These are phyloP conservation scores for Meloe dianella DNA, from an alignment of 2,888 invertebrate species.

Conservation along the genomic window DNA sequence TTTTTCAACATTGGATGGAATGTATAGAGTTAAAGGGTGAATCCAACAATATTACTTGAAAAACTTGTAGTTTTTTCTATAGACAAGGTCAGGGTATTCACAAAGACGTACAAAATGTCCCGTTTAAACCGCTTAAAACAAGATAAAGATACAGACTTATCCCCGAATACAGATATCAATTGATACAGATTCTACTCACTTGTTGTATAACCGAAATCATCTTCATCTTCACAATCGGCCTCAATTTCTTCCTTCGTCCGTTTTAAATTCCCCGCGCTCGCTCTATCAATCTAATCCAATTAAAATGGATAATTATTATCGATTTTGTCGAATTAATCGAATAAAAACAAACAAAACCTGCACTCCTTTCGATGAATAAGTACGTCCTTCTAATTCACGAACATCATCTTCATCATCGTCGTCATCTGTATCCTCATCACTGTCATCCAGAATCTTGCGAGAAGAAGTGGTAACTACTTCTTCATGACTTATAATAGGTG, in stretches of 20 bases:
- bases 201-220: slow-evolving; percentile 91
- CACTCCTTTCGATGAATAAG: slow-evolving; percentile 75
- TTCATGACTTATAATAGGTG: not conserved
- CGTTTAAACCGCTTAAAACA: too few species aligned
- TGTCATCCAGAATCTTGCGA: slow-evolving; percentile 28
- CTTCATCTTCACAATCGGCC: slow-evolving; percentile 85
- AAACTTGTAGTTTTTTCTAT: too few species aligned
- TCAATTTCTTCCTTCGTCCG: slow-evolving; percentile 77
- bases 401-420: slow-evolving; percentile 72
- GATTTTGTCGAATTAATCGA: not conserved
- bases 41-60: too few species aligned
- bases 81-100: too few species aligned
- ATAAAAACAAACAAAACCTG: slow-evolving; percentile 64
- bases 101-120: too few species aligned
- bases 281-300: slow-evolving; percentile 76
- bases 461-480: not conserved
- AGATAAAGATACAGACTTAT: too few species aligned
- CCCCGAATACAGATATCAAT: too few species aligned
- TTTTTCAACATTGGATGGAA: too few species aligned
- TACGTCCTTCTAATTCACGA: slow-evolving; percentile 80
- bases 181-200: slow-evolving; percentile 68
- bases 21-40: too few species aligned
- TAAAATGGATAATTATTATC: not conserved
- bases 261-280: slow-evolving; percentile 85
- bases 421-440: slow-evolving; percentile 66